Conservation (phyloP, 2,797 vertebrate species). For the Lepilemur ruficaudatus region DNA sequence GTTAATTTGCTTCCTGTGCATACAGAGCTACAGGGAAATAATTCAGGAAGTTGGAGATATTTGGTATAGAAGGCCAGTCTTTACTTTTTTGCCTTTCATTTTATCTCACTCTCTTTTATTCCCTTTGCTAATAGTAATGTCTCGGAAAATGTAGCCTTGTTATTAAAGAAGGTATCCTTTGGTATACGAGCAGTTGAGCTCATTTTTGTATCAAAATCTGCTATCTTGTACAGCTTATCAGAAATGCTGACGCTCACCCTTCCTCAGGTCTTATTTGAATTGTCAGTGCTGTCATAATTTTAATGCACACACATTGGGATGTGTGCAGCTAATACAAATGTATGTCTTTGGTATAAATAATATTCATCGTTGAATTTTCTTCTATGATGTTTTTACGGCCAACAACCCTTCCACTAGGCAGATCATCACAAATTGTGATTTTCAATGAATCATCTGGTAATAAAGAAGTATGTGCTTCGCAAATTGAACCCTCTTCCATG, state of each 20-base stretch:
- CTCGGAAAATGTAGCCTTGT: neutral
- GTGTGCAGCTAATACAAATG: constrained; percentile 62
- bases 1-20: neutral
- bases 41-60: neutral
- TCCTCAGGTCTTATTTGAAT: constrained; percentile 51
- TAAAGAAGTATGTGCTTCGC: constrained; percentile 65
- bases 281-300: constrained; percentile 64
- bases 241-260: constrained; percentile 54
- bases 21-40: neutral
- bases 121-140: neutral
- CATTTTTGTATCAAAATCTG: constrained; percentile 30
- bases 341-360: constrained; percentile 75
- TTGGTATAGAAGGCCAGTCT: neutral
- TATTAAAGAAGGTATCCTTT: constrained; percentile 26
- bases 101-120: neutral
- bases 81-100: neutral
- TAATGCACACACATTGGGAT: constrained; percentile 44
- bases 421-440: constrained; percentile 65
- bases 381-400: constrained; percentile 66
- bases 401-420: constrained; percentile 61
- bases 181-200: neutral
- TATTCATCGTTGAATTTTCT: constrained; percentile 60
- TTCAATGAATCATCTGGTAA: constrained; percentile 75
- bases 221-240: neutral
- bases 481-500: constrained; percentile 68